Percentiles rank a stretch among this genome's conserved stretches.
Conservation (phyloP, 1,140 invertebrate species). For the Tyrophagus putrescentiae region DNA sequence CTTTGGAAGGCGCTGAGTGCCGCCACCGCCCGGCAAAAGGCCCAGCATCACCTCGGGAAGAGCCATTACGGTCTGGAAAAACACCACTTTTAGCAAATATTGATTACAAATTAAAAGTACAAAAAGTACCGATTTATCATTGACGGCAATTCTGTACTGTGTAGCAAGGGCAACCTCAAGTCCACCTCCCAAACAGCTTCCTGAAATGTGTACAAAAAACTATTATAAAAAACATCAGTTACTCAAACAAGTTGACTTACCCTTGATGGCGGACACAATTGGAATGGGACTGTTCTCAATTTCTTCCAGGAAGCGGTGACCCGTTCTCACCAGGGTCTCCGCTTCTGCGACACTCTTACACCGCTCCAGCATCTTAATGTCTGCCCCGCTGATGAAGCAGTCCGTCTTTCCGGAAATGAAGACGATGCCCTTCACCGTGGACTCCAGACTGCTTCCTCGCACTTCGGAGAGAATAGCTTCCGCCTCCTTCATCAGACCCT, state of each 20-base stretch:
- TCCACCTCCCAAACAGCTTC: constrained; percentile 92
- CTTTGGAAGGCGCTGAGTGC: constrained; percentile 76
- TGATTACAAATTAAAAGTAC: too few species aligned
- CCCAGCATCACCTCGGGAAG: constrained; percentile 95
- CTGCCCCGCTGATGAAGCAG: constrained; percentile 92
- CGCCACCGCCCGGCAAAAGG: constrained; percentile 79
- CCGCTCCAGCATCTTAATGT: constrained; percentile 51
- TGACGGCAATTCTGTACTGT: constrained; percentile 87
- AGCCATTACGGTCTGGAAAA: too few species aligned
- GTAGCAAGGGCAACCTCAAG: constrained; percentile 83
- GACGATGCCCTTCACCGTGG: constrained; percentile 61
- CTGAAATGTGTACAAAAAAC: too few species aligned
- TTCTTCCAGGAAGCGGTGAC: constrained; percentile 49
- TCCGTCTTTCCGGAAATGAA: constrained; percentile 85
- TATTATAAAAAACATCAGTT: too few species aligned
- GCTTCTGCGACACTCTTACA: constrained; percentile 65
- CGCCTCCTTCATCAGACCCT: constrained; percentile 63
- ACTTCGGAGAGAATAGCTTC: constrained; percentile 51
- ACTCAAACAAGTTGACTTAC: too few species aligned
- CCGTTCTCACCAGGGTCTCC: constrained; percentile 47
- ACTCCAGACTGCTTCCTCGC: too few species aligned
- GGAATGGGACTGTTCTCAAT: constrained; percentile 77
- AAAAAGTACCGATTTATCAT: constrained; percentile 72
- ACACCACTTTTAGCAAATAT: too few species aligned
- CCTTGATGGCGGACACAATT: constrained; percentile 88